A percentile compares a stretch with the other conserved stretches of the same genome.
These are phyloP conservation scores for human (Homo sapiens) DNA, from an alignment of 2,113 vertebrate genomes.

Conservation along the genomic window GRCh38 chr7:37179001-37179500, in stretches of 20 bases:
- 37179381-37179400: no score
- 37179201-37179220: not conserved
- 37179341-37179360: no score
- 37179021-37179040: not conserved
- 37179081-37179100: not conserved
- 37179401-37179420: no score
- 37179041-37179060: not conserved
- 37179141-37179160: not conserved
- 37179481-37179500: no score
- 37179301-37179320: no score
- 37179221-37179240: not conserved
- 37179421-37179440: fast-evolving
- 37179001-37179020: not conserved
- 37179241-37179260: not conserved
- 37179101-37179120: not conserved
- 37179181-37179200: not conserved
- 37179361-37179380: no score
- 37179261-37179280: not conserved
- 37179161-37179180: not conserved
- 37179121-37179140: not conserved
- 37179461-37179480: no score
- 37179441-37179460: no score
- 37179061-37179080: not conserved
- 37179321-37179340: no score
- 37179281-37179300: no score